Percentiles rank a stretch among this genome's conserved stretches.
These are phyloP conservation scores for Felis chaus DNA, from an alignment of 2,113 vertebrate species.

Conservation along the genomic window DNA sequence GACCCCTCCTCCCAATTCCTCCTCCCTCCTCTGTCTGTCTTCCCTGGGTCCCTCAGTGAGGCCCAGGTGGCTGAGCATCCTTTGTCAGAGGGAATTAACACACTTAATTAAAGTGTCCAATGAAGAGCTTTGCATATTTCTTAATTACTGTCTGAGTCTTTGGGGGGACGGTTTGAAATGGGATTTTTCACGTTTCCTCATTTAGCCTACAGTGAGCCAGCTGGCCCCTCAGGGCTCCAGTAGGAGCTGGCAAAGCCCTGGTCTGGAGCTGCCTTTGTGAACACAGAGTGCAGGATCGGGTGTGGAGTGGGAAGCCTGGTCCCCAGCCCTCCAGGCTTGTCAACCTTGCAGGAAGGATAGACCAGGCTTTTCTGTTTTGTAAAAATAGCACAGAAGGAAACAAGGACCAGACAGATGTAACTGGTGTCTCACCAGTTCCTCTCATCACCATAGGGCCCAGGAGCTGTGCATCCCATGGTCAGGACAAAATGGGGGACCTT, in stretches of 20 bases:
- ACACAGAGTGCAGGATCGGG: neutral
- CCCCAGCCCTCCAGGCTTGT: neutral
- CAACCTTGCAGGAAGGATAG: neutral
- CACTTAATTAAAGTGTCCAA: slow-evolving; percentile 81
- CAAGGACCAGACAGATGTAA: neutral
- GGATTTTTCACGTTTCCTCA: slow-evolving; percentile 64
- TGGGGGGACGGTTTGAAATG: slow-evolving; percentile 73
- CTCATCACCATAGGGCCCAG: neutral
- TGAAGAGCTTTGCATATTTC: slow-evolving; percentile 73
- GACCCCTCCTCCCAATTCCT: fast-evolving
- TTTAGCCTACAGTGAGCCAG: slow-evolving; percentile 53
- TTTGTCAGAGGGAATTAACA: slow-evolving; percentile 75
- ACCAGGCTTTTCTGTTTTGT: neutral
- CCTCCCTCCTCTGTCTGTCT: neutral
- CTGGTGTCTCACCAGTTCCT: neutral
- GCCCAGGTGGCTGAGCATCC: slow-evolving; percentile 45
- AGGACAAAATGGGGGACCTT: neutral
- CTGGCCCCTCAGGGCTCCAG: neutral
- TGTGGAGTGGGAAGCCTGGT: neutral
- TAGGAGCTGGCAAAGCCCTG: neutral
- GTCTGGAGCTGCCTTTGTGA: neutral
- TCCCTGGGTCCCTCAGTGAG: slow-evolving; percentile 4
- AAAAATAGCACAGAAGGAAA: neutral
- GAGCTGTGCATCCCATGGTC: fast-evolving
- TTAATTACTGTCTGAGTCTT: slow-evolving; percentile 79